Percentiles rank a stretch among this genome's conserved stretches.
These are phyloP conservation scores for Chlorops oryzae DNA, from an alignment of 1,140 invertebrate species.

Conservation along the genomic window DNA sequence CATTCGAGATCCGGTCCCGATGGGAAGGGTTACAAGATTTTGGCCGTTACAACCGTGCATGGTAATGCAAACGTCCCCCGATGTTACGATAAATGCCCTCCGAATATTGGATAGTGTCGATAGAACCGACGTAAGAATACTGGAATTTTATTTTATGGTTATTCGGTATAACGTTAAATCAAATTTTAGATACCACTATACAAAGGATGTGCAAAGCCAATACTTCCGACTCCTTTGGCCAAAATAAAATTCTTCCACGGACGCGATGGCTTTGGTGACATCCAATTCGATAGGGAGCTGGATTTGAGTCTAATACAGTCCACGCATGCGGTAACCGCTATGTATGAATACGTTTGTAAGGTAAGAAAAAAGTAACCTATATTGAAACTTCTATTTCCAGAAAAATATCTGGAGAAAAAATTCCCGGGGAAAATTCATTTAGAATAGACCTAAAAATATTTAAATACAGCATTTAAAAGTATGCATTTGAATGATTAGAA, in stretches of 20 bases:
- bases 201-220: slow-evolving; percentile 49
- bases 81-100: slow-evolving; percentile 56
- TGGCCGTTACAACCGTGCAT: slow-evolving; percentile 57
- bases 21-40: slow-evolving; percentile 48
- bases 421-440: too few species aligned
- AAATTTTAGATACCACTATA: slow-evolving; percentile 60
- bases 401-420: too few species aligned
- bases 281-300: slow-evolving; percentile 10
- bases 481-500: background rate
- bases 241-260: slow-evolving; percentile 42
- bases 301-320: slow-evolving; percentile 9
- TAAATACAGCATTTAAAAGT: too few species aligned
- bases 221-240: slow-evolving; percentile 30
- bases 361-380: slow-evolving; percentile 24
- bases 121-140: slow-evolving; percentile 51
- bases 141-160: too few species aligned
- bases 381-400: too few species aligned
- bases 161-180: too few species aligned
- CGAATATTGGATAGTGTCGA: slow-evolving; percentile 51
- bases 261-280: slow-evolving; percentile 60
- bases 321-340: slow-evolving; percentile 38
- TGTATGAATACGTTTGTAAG: slow-evolving; percentile 48
- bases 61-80: slow-evolving; percentile 55
- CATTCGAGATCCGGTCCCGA: background rate
- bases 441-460: too few species aligned